These are phyloP conservation scores for Pterocles gutturalis DNA, from an alignment of 2,113 vertebrate genomes.

Conservation along the genomic window DNA sequence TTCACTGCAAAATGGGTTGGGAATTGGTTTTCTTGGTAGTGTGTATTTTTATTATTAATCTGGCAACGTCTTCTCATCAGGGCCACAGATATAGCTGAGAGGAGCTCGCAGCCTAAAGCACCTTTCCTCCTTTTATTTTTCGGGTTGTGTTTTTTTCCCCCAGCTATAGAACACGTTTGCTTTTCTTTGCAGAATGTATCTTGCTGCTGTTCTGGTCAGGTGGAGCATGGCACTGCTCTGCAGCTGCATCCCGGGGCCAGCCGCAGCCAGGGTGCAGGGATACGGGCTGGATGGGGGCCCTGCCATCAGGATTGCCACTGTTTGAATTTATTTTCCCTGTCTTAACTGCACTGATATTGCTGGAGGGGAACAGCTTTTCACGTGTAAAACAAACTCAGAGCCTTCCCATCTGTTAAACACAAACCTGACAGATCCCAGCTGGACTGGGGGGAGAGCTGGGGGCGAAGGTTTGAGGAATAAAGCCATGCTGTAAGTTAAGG, in stretches of 20 bases:
- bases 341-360: not conserved
- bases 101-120: not conserved
- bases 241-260: not conserved
- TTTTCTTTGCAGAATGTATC: accelerated
- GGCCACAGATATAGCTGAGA: not conserved
- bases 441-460: not conserved
- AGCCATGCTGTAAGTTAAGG: not conserved
- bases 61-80: not conserved
- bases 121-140: not conserved
- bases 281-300: not conserved
- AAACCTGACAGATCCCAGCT: not conserved
- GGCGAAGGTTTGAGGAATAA: not conserved
- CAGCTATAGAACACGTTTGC: accelerated
- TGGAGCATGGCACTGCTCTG: accelerated
- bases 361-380: conserved; percentile 2
- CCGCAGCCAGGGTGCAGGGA: not conserved
- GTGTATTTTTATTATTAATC: not conserved
- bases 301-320: not conserved
- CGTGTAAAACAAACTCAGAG: not conserved
- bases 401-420: not conserved
- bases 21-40: not conserved
- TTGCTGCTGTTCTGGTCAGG: not conserved
- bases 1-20: not conserved
- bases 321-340: not conserved
- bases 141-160: not conserved